Evolutionary conservation across 2,888 invertebrate species (phyloP).

Genomic region (Desoria tigrina): DNA sequence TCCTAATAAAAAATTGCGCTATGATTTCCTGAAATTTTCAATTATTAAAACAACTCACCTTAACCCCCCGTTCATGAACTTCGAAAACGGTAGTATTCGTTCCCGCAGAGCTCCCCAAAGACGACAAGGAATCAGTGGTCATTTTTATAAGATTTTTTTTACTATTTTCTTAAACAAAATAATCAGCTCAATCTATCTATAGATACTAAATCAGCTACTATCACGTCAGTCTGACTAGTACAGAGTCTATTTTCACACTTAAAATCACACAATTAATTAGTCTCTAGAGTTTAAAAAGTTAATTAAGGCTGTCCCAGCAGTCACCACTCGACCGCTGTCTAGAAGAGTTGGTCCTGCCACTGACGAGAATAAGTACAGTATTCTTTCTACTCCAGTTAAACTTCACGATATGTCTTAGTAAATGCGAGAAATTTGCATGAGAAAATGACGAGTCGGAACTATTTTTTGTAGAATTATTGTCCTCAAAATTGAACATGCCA

Average conservation of each 20-base stretch:
- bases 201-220: no score
- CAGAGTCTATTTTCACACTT: no score
- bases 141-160: neutral
- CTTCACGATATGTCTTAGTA: constrained; percentile 38
- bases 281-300: no score
- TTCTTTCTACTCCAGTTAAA: constrained; percentile 37
- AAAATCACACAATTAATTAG: no score
- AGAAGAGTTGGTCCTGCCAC: constrained; percentile 41
- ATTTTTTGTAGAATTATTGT: neutral
- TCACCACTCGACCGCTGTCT: constrained; percentile 35
- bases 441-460: neutral
- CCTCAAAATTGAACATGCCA: constrained; percentile 10
- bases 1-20: no score
- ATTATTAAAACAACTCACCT: constrained; percentile 3
- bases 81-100: constrained; percentile 30
- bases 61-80: constrained; percentile 37
- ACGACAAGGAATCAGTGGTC: neutral
- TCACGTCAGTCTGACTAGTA: no score
- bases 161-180: no score
- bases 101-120: neutral
- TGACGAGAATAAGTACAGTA: constrained; percentile 39
- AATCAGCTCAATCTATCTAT: no score
- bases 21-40: no score
- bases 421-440: constrained; percentile 15
- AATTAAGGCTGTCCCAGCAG: neutral